Percentiles rank a stretch among this genome's conserved stretches.
Conservation (phyloP, 2,113 vertebrate genomes). For the Nyctibius bracteatus region DNA sequence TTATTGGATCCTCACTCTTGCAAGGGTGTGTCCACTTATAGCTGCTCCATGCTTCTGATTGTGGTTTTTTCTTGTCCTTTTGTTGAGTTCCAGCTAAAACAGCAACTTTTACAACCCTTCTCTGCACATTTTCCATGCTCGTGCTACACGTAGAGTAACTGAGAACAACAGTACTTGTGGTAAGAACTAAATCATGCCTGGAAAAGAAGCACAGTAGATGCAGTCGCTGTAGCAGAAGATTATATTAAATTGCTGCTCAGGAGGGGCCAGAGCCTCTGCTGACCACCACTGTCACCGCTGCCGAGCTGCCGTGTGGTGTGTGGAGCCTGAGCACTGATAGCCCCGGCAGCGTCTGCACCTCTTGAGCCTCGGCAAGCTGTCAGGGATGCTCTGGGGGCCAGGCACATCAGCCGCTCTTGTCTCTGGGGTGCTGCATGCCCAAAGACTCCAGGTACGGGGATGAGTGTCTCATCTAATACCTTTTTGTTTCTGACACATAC, state of each 20-base stretch:
- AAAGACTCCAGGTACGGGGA: background rate
- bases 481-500: background rate
- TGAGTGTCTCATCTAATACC: background rate
- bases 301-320: background rate
- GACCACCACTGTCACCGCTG: background rate
- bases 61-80: background rate
- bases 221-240: background rate
- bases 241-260: background rate
- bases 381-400: background rate
- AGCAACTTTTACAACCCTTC: background rate
- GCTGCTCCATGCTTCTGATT: background rate
- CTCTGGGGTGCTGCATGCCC: background rate
- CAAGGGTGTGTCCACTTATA: background rate
- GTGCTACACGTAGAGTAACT: background rate
- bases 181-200: background rate
- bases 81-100: background rate
- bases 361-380: rapidly evolving
- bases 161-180: background rate
- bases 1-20: background rate
- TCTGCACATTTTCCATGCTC: background rate
- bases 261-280: background rate
- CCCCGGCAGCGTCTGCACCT: background rate
- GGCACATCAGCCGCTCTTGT: rapidly evolving
- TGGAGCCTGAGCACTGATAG: background rate
- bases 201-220: background rate